A percentile compares a stretch with the other conserved stretches of the same genome.
These are phyloP conservation scores for Acanthopleura granulata DNA, from an alignment of 2,888 invertebrate species.

Conservation along the genomic window DNA sequence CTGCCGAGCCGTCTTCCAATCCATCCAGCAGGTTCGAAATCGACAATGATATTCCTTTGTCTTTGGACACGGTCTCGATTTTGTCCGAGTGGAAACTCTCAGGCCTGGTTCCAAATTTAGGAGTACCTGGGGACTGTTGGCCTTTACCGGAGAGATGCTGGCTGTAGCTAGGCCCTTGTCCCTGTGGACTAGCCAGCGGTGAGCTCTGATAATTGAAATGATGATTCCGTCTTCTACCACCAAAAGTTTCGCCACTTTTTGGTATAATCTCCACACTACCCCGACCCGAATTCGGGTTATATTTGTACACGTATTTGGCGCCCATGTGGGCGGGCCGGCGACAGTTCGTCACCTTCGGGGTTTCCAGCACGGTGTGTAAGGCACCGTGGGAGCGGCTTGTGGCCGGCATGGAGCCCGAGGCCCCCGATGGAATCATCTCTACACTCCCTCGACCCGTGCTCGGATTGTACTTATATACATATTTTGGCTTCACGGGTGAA, in stretches of 20 bases:
- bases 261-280: conserved; percentile 14
- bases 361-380: conserved; percentile 11
- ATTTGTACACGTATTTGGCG: conserved; percentile 17
- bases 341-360: background rate
- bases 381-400: conserved; percentile 12
- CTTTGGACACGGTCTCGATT: background rate
- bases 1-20: background rate
- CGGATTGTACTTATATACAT: conserved; percentile 16
- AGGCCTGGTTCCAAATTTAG: background rate
- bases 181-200: conserved; percentile 10
- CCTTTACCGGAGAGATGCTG: background rate
- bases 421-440: background rate
- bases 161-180: conserved; percentile 9
- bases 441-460: conserved; percentile 15
- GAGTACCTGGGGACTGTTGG: background rate
- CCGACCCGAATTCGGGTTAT: conserved; percentile 2
- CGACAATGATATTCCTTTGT: background rate
- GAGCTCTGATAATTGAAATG: conserved; percentile 16
- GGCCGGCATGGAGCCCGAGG: background rate
- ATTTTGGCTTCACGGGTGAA: conserved; percentile 9
- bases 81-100: background rate
- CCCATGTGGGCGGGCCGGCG: conserved; percentile 8
- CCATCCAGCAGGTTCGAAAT: conserved; percentile 8
- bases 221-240: conserved; percentile 2
- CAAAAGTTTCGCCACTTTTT: conserved; percentile 6